These are phyloP conservation scores for Schizotus pectinicornis DNA, from an alignment of 2,888 invertebrate species.

Conservation along the genomic window DNA sequence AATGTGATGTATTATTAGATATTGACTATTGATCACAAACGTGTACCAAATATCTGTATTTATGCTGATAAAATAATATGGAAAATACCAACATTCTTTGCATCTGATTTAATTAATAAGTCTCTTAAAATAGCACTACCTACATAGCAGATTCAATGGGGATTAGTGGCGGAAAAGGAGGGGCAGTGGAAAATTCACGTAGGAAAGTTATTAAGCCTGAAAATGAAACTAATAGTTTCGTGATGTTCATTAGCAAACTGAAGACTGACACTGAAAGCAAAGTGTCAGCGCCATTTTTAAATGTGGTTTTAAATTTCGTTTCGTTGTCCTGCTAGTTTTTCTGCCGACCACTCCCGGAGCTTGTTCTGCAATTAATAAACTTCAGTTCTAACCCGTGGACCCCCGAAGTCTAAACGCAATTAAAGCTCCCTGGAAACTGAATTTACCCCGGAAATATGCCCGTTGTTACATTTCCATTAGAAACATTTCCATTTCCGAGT, in stretches of 20 bases:
- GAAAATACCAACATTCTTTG: not conserved
- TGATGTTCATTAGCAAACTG: no score
- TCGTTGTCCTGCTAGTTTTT: no score
- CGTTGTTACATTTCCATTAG: slow-evolving; percentile 7
- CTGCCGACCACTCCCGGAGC: not conserved
- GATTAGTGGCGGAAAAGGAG: no score
- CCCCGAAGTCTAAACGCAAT: slow-evolving; percentile 3
- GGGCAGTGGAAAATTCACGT: no score
- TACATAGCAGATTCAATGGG: no score
- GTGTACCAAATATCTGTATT: not conserved
- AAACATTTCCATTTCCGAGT: not conserved
- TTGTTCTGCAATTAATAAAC: not conserved
- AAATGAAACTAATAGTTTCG: no score
- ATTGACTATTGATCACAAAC: slow-evolving; percentile 12
- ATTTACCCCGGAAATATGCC: slow-evolving; percentile 3
- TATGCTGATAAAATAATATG: not conserved
- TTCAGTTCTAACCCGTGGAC: not conserved
- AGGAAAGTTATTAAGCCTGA: no score
- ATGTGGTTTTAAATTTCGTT: no score
- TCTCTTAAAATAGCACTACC: no score
- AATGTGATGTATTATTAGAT: slow-evolving; percentile 7
- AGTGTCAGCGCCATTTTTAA: no score
- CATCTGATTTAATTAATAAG: not conserved
- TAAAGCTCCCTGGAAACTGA: slow-evolving; percentile 6
- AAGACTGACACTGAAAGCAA: no score